Percentiles rank a stretch among this genome's conserved stretches.
Conservation (phyloP, 2,113 vertebrate species). For the Aptenodytes forsteri region DNA sequence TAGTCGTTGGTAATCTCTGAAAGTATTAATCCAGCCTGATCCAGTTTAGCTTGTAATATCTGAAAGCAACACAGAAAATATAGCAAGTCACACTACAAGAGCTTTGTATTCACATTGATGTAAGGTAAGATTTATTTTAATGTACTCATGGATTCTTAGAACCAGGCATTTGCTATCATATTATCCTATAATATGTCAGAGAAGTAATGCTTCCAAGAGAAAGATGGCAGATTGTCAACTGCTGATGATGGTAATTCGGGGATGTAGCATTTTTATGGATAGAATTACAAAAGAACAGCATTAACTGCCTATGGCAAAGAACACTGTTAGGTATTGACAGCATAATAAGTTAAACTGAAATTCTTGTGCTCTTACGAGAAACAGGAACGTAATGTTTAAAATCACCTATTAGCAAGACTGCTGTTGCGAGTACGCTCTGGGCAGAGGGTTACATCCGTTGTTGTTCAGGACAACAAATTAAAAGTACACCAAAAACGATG, state of each 20-base stretch:
- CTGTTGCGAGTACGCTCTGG: background rate
- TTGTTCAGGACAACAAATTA: background rate
- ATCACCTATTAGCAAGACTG: background rate
- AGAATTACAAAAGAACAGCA: background rate
- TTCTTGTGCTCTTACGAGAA: background rate
- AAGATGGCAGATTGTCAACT: conserved; percentile 2
- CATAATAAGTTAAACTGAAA: background rate
- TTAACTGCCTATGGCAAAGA: background rate
- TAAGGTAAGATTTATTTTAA: conserved; percentile 18
- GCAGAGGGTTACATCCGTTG: background rate
- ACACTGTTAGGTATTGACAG: background rate
- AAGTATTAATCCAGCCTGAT: conserved; percentile 1
- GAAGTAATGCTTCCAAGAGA: background rate
- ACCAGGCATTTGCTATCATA: background rate
- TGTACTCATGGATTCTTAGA: background rate
- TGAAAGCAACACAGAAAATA: background rate
- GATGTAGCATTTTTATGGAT: background rate
- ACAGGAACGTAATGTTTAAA: background rate
- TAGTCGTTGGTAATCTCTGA: background rate
- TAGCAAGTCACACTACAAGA: background rate
- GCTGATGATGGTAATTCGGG: background rate
- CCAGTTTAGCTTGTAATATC: background rate
- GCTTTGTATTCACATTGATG: background rate
- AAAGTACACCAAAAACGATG: background rate
- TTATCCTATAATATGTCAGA: background rate